These are phyloP conservation scores for Coreoperca whiteheadi DNA, from an alignment of 2,113 vertebrate genomes.

Conservation along the genomic window DNA sequence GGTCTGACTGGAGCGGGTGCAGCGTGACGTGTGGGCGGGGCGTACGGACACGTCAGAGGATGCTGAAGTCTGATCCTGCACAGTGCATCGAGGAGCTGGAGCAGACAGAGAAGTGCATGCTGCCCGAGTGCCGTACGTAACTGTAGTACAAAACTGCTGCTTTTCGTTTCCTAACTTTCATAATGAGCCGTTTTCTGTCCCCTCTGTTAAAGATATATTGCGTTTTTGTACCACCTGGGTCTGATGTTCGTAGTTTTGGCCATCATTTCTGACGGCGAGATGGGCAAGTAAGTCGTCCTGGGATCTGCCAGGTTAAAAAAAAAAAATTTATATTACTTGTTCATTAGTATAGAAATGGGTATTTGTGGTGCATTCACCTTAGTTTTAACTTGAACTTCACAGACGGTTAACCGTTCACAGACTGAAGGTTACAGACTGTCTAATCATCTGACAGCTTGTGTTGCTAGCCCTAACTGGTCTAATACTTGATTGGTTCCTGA, in stretches of 20 bases:
- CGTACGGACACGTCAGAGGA: slow-evolving; percentile 89
- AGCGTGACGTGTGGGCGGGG: slow-evolving; percentile 94
- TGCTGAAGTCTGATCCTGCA: slow-evolving; percentile 93
- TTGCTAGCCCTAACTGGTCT: neutral
- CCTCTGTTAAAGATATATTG: no score
- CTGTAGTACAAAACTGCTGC: neutral
- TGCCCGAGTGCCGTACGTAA: slow-evolving; percentile 94
- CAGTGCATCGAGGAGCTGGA: slow-evolving; percentile 93
- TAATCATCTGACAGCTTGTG: neutral
- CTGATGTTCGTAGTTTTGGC: neutral
- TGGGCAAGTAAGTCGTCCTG: neutral
- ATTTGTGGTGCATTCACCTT: neutral
- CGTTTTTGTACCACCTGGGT: neutral
- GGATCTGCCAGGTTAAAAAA: no score
- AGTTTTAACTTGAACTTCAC: neutral
- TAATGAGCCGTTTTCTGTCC: neutral
- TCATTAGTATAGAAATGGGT: no score
- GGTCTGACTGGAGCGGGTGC: slow-evolving; percentile 96
- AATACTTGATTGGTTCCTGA: neutral
- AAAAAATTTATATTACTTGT: no score
- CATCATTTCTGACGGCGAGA: no score
- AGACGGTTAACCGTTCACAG: neutral
- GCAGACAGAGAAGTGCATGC: slow-evolving; percentile 95
- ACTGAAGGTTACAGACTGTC: neutral
- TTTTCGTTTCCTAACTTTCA: neutral